phyloP scores from a whole-genome alignment of 2,888 invertebrate genomes.

The Linyphia triangularis region DNA sequence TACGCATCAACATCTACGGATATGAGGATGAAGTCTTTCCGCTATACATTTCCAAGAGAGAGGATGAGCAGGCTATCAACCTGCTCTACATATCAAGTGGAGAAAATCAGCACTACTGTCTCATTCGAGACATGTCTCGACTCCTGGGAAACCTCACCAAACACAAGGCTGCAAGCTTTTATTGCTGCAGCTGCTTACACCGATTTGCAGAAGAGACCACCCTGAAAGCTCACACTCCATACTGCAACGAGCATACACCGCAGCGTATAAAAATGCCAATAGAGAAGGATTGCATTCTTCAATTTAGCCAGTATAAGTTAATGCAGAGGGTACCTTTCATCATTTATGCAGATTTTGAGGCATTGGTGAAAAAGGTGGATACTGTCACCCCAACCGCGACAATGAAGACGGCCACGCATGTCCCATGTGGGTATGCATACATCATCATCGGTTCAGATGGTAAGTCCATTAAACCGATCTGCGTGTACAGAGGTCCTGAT shows the following conservation, averaged over 20 bases:
- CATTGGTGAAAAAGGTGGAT: neutral
- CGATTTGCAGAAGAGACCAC: too few species aligned
- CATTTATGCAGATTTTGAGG: slow-evolving; percentile 18
- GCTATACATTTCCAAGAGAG: neutral
- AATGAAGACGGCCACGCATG: neutral
- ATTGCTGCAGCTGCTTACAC: too few species aligned
- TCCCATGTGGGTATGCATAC: neutral
- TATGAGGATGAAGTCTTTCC: neutral
- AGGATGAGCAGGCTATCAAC: neutral
- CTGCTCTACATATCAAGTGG: neutral
- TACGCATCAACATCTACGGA: neutral
- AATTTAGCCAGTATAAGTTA: neutral
- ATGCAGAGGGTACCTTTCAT: neutral
- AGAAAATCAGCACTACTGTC: neutral
- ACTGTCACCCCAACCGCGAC: neutral
- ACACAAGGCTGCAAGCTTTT: too few species aligned
- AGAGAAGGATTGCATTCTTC: neutral
- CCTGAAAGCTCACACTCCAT: too few species aligned
- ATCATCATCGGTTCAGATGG: neutral
- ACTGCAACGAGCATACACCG: neutral
- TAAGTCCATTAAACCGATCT: neutral
- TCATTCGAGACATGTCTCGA: neutral
- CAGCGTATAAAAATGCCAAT: neutral
- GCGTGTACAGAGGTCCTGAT: neutral
- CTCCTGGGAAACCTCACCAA: neutral